These are phyloP conservation scores for Chionomys nivalis DNA, from an alignment of 2,113 vertebrate genomes.

Conservation along the genomic window DNA sequence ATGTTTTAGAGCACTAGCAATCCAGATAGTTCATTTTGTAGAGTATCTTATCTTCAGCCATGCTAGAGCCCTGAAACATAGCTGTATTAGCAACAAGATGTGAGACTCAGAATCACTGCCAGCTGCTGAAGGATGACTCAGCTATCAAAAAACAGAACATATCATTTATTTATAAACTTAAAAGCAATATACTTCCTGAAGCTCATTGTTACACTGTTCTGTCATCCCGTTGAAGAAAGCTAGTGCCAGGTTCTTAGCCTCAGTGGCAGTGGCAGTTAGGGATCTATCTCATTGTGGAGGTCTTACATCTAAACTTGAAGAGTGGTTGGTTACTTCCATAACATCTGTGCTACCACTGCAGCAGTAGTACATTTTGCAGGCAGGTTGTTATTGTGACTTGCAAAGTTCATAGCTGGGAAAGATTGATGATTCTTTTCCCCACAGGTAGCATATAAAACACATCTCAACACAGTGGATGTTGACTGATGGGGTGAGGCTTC, in stretches of 20 bases:
- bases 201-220: neutral
- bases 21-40: neutral
- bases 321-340: neutral
- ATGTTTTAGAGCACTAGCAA: neutral
- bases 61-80: neutral
- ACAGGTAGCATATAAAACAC: neutral
- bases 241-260: neutral
- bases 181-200: neutral
- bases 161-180: neutral
- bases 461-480: neutral
- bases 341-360: neutral
- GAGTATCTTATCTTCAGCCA: neutral
- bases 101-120: neutral
- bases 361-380: neutral
- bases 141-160: neutral
- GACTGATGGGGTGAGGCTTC: neutral
- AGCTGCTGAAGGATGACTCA: neutral
- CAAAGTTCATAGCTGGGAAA: neutral
- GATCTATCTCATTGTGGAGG: neutral
- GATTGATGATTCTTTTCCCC: neutral
- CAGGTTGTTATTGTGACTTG: neutral
- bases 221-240: neutral
- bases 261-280: neutral
- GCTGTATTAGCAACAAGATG: neutral
- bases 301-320: neutral